A percentile compares a stretch with the other conserved stretches of the same genome.
These are phyloP conservation scores for Jaculus jaculus DNA, from an alignment of 2,113 vertebrate species.

Conservation along the genomic window DNA sequence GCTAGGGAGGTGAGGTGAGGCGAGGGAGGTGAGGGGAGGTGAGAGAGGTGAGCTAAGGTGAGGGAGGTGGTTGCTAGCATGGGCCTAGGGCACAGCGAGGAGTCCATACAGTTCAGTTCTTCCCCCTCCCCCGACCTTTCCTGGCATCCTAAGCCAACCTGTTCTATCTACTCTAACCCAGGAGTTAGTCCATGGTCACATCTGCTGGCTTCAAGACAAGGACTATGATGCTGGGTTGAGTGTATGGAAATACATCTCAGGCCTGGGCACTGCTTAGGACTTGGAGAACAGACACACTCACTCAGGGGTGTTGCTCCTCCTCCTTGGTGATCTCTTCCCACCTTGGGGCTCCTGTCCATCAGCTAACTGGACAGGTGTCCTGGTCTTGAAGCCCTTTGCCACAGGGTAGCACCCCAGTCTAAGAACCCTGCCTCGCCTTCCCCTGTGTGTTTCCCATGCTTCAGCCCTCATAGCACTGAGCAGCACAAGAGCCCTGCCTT, in stretches of 20 bases:
- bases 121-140: not conserved
- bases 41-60: no score
- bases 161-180: not conserved
- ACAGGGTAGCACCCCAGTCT: not conserved
- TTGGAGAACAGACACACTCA: not conserved
- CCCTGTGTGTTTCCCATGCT: no score
- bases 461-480: not conserved
- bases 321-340: not conserved
- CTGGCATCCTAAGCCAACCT: not conserved
- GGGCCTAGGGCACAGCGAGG: not conserved
- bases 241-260: not conserved
- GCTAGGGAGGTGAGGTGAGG: no score
- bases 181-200: not conserved
- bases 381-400: not conserved
- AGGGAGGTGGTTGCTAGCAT: no score
- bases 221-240: not conserved
- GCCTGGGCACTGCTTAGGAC: not conserved
- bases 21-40: no score
- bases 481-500: not conserved
- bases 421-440: not conserved
- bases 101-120: no score
- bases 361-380: not conserved
- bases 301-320: not conserved
- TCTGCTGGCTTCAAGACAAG: not conserved
- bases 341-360: not conserved